A percentile compares a stretch with the other conserved stretches of the same genome.
Conservation (phyloP, 2,797 vertebrate species). For the Myotis vivesi region DNA sequence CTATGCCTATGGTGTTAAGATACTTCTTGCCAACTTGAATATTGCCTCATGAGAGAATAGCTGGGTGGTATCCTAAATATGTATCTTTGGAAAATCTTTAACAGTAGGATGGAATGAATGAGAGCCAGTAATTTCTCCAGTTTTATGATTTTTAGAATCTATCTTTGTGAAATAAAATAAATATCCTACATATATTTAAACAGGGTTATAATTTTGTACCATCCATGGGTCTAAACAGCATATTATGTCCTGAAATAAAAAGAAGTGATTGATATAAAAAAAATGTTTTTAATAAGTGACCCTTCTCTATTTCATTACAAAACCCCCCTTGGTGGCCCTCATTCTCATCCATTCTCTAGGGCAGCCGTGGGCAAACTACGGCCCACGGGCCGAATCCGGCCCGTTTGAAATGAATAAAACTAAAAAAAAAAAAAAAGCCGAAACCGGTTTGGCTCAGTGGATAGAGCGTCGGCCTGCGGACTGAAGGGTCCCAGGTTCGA, state of each 20-base stretch:
- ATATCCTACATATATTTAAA: neutral
- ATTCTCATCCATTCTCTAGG: neutral
- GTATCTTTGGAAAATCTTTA: slow-evolving; percentile 19
- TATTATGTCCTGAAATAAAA: slow-evolving; percentile 19
- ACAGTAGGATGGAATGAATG: neutral
- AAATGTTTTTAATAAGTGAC: neutral
- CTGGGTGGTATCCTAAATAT: neutral
- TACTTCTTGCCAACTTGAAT: neutral
- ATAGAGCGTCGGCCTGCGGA: too few relatives aligned
- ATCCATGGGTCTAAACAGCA: neutral
- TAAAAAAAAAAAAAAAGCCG: too few relatives aligned
- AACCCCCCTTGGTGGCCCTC: neutral
- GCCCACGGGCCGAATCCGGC: too few relatives aligned
- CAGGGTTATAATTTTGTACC: neutral
- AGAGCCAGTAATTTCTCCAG: neutral
- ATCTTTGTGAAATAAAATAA: slow-evolving; percentile 43
- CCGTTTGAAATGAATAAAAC: too few relatives aligned
- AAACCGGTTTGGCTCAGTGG: too few relatives aligned
- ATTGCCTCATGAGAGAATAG: neutral
- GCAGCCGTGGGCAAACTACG: too few relatives aligned
- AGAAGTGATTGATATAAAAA: neutral
- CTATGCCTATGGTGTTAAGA: neutral
- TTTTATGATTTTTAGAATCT: slow-evolving; percentile 19
- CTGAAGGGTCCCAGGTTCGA: too few relatives aligned
- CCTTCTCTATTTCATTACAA: neutral